phyloP scores from a whole-genome alignment of 2,113 vertebrate species.

The Hemibagrus wyckioides region DNA sequence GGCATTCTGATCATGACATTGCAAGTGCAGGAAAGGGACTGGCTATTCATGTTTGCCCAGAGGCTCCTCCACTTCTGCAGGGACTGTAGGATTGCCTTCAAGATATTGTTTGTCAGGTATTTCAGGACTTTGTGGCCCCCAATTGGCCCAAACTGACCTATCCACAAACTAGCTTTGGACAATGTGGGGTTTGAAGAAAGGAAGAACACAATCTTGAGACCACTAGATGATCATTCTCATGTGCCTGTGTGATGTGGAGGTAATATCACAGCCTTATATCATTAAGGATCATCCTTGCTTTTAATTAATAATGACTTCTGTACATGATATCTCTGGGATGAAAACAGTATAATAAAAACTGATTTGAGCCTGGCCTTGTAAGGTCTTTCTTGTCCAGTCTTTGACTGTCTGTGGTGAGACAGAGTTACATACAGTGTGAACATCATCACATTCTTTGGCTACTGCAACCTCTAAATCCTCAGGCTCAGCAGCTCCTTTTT shows the following conservation, averaged over 20 bases:
- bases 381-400: not conserved
- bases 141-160: not conserved
- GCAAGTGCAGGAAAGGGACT: not conserved
- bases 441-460: constrained; percentile 11
- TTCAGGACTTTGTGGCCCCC: not conserved
- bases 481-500: not conserved
- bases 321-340: not conserved
- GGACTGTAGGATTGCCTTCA: not conserved
- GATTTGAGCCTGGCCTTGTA: not conserved
- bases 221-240: not conserved
- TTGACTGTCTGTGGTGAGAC: not conserved
- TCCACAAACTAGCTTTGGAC: not conserved
- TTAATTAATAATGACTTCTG: not conserved
- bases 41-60: not conserved
- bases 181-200: not conserved
- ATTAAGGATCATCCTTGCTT: not conserved
- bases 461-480: not conserved
- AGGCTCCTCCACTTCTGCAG: not conserved
- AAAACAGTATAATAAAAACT: not conserved
- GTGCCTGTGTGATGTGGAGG: not conserved
- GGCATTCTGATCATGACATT: not conserved
- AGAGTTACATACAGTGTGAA: not conserved
- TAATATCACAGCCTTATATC: not conserved
- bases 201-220: not conserved
- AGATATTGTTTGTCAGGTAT: not conserved